Percentiles rank a stretch among this genome's conserved stretches.
These are phyloP conservation scores for Brachionus manjavacas DNA, from an alignment of 1,140 invertebrate species.

Conservation along the genomic window DNA sequence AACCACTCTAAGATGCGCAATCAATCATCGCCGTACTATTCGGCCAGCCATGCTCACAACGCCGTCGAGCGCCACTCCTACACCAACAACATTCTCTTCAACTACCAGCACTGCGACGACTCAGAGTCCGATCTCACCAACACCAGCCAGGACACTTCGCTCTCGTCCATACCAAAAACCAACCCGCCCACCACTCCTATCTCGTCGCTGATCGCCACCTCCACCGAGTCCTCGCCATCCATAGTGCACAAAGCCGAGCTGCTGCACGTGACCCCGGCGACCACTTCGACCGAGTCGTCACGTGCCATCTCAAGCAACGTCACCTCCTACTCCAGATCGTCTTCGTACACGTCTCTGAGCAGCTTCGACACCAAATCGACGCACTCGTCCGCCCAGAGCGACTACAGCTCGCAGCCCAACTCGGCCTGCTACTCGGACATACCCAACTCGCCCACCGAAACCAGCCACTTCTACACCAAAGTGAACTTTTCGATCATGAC, in stretches of 20 bases:
- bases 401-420: neutral
- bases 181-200: neutral
- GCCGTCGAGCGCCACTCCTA: neutral
- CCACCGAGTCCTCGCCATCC: neutral
- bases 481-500: neutral
- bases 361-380: slow-evolving; percentile 18
- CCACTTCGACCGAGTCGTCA: neutral
- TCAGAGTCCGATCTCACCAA: too few relatives aligned
- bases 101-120: slow-evolving; percentile 21
- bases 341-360: neutral
- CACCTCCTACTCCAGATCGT: neutral
- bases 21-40: neutral
- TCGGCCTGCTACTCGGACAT: neutral
- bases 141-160: too few relatives aligned
- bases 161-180: neutral
- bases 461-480: neutral
- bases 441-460: neutral
- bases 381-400: neutral
- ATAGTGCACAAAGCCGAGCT: neutral
- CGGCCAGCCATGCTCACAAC: neutral
- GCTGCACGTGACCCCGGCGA: neutral
- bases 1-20: neutral
- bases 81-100: neutral
- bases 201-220: neutral
- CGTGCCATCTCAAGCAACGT: neutral